phyloP scores from a whole-genome alignment of 2,113 vertebrate species.

The rat (Rattus norvegicus) region DNA sequence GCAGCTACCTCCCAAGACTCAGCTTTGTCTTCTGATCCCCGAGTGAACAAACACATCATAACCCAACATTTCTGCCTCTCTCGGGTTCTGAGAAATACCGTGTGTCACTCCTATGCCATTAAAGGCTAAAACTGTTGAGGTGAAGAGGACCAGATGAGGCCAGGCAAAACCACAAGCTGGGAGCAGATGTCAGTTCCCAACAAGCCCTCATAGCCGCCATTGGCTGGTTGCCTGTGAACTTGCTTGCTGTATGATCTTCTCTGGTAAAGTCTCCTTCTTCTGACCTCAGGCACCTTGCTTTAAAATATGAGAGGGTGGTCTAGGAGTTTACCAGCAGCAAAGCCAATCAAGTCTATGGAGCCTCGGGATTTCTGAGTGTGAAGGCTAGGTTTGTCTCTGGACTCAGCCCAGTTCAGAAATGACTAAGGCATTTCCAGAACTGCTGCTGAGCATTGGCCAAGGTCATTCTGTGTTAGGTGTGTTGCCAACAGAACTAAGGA shows the following conservation, averaged over 20 bases:
- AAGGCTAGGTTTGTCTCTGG: conserved; percentile 2
- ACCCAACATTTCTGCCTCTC: neutral
- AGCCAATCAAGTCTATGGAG: conserved; percentile 36
- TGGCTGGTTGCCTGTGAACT: neutral
- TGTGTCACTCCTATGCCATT: neutral
- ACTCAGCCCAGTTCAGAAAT: conserved; percentile 41
- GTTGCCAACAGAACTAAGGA: neutral
- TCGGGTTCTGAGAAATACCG: neutral
- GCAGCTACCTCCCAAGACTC: neutral
- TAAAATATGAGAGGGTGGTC: conserved; percentile 10
- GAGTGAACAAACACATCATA: conserved; percentile 39
- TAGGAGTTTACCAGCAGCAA: conserved; percentile 22
- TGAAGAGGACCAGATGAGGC: neutral
- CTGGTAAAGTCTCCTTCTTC: conserved; percentile 8
- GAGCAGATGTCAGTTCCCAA: neutral
- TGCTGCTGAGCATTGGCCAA: neutral
- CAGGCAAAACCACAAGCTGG: conserved; percentile 12
- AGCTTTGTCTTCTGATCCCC: neutral
- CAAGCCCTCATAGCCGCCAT: conserved; percentile 8
- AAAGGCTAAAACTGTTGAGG: neutral
- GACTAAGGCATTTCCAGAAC: conserved; percentile 47
- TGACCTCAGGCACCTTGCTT: conserved; percentile 39
- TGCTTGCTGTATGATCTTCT: neutral
- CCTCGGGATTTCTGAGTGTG: conserved; percentile 21
- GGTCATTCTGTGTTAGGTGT: neutral